These are phyloP conservation scores for Elephas maximus DNA, from an alignment of 2,113 vertebrate species.

Conservation along the genomic window DNA sequence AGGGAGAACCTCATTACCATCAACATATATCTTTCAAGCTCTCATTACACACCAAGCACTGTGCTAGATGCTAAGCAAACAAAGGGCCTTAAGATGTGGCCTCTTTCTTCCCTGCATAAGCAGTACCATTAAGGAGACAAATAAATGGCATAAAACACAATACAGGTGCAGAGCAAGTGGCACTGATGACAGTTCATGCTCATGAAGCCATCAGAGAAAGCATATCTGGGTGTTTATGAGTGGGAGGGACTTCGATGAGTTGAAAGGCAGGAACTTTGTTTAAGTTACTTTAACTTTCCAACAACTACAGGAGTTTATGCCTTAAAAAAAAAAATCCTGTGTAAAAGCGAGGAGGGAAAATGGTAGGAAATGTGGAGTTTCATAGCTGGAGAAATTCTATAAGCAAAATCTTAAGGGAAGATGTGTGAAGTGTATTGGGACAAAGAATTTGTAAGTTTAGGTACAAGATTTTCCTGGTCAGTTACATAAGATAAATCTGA, in stretches of 20 bases:
- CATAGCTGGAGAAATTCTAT: neutral
- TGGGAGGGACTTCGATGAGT: neutral
- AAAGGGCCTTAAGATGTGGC: neutral
- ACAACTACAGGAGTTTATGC: neutral
- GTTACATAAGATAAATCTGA: neutral
- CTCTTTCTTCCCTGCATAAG: neutral
- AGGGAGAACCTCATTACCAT: slow-evolving; percentile 56
- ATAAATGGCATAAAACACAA: neutral
- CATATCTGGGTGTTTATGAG: neutral
- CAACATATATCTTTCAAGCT: slow-evolving; percentile 65
- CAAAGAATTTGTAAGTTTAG: neutral
- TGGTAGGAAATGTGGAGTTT: neutral
- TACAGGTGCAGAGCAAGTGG: neutral
- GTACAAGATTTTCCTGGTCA: neutral
- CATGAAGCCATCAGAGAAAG: neutral
- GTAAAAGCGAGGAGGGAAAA: neutral
- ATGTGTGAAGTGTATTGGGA: neutral
- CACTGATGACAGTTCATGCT: rapidly evolving
- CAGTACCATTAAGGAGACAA: neutral
- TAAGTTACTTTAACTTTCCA: neutral
- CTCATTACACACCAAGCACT: neutral
- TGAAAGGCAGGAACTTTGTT: neutral
- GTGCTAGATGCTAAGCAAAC: neutral
- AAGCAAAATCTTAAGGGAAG: neutral
- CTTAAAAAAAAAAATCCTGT: neutral